phyloP scores from a whole-genome alignment of 1,140 invertebrate species.

The Cotesia typhae region DNA sequence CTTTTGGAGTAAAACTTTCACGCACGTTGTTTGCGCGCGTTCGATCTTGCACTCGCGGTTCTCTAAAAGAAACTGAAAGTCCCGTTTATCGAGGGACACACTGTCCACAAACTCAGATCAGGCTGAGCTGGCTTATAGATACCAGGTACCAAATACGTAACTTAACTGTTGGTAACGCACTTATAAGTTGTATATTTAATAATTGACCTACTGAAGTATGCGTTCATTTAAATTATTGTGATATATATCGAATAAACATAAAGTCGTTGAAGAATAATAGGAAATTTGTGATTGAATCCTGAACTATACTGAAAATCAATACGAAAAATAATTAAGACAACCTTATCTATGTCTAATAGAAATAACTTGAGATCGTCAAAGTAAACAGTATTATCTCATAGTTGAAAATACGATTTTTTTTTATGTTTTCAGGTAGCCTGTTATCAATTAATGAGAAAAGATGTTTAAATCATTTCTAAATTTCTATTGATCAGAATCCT shows the following conservation, averaged over 20 bases:
- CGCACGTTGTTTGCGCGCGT: slow-evolving; percentile 28
- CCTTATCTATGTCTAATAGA: no score
- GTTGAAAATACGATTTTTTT: no score
- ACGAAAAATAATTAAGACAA: no score
- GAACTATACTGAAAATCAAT: no score
- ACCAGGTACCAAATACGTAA: slow-evolving; percentile 1
- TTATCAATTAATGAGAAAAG: no score
- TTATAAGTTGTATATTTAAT: background rate
- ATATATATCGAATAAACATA: no score
- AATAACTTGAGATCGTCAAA: no score
- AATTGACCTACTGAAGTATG: background rate
- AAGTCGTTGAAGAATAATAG: no score
- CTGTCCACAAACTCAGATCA: slow-evolving; percentile 12
- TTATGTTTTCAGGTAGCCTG: no score
- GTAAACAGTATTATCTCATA: no score
- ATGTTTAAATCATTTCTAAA: background rate
- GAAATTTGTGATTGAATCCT: no score
- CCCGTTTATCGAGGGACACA: slow-evolving; percentile 27
- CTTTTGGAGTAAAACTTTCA: slow-evolving; percentile 32
- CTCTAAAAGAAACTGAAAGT: slow-evolving; percentile 39
- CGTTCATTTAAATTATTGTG: no score
- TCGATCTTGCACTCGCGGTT: slow-evolving; percentile 36
- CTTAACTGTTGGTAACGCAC: slow-evolving; percentile 6
- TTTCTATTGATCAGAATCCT: background rate
- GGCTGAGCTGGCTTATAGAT: background rate